Evolutionary conservation across 2,797 vertebrate genomes (phyloP).

Genomic region (Catamblyrhynchus diadema): DNA sequence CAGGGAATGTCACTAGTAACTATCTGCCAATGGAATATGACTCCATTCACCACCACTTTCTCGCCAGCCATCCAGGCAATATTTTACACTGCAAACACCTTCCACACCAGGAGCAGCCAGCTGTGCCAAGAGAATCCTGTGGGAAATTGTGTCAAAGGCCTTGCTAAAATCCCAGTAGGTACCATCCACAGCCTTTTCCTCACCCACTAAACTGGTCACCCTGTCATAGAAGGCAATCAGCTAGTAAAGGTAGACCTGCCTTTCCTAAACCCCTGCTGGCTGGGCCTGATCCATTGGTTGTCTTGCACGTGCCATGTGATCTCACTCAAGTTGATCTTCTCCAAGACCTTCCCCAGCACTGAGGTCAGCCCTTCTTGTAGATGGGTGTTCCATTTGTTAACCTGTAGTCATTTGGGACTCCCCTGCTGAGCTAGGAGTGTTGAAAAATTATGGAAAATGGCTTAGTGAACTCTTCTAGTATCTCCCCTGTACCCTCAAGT

Average conservation of each 20-base stretch:
- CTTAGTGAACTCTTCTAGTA: not conserved
- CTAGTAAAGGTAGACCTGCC: not conserved
- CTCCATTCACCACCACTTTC: not conserved
- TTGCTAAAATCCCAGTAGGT: not conserved
- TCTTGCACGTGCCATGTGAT: accelerated
- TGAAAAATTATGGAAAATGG: not conserved
- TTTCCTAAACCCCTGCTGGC: not conserved
- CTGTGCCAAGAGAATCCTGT: not conserved
- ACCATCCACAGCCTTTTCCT: not conserved
- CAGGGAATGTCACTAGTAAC: not conserved
- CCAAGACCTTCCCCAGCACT: accelerated
- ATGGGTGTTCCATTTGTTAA: not conserved
- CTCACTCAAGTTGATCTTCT: not conserved
- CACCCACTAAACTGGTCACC: not conserved
- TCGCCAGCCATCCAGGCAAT: not conserved
- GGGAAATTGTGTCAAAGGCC: not conserved
- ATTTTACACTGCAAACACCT: accelerated
- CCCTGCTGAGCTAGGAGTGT: not conserved
- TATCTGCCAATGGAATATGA: accelerated
- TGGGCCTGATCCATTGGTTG: not conserved
- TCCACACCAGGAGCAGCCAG: not conserved
- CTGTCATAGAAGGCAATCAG: not conserved
- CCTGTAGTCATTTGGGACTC: not conserved
- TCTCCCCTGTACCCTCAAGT: not conserved
- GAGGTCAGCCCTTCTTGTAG: not conserved